Conservation (phyloP, 2,888 invertebrate species). For the Seira musarum region DNA sequence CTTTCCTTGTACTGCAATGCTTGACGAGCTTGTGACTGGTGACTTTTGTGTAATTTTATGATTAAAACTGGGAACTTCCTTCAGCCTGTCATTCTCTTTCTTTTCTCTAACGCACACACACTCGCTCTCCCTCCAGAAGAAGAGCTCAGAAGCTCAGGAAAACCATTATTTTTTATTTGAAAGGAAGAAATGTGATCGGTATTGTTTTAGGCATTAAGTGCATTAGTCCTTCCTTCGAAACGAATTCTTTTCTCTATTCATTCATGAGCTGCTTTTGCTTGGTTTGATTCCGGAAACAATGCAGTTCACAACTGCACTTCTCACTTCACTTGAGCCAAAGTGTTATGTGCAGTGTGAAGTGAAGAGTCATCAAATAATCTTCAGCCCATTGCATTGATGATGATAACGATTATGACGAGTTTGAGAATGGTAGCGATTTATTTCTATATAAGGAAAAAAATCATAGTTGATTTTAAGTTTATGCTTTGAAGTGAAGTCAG, state of each 20-base stretch:
- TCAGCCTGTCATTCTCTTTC: not conserved
- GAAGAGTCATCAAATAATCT: constrained; percentile 43
- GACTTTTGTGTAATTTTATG: constrained; percentile 49
- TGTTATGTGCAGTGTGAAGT: constrained; percentile 13
- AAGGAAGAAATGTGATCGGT: not conserved
- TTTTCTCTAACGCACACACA: not conserved
- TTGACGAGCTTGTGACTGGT: constrained; percentile 15
- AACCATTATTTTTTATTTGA: not conserved
- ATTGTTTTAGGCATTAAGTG: constrained; percentile 7
- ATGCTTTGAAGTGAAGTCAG: constrained; percentile 24
- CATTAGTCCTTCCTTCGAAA: not conserved
- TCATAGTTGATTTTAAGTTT: constrained; percentile 38
- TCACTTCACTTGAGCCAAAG: not conserved
- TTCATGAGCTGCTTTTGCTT: not conserved
- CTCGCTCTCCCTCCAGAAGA: not conserved
- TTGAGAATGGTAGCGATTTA: constrained; percentile 48
- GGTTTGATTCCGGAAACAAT: constrained; percentile 5
- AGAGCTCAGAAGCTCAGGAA: not conserved
- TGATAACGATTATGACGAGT: constrained; percentile 43
- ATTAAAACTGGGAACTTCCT: constrained; percentile 25
- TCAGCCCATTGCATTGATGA: constrained; percentile 47
- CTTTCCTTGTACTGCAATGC: not conserved
- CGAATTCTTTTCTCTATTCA: not conserved
- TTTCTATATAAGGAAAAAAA: constrained; percentile 2
- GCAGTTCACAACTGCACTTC: constrained; percentile 1